A percentile compares a stretch with the other conserved stretches of the same genome.
phyloP scores from a whole-genome alignment of 2,113 vertebrate species.

The Pica pica region DNA sequence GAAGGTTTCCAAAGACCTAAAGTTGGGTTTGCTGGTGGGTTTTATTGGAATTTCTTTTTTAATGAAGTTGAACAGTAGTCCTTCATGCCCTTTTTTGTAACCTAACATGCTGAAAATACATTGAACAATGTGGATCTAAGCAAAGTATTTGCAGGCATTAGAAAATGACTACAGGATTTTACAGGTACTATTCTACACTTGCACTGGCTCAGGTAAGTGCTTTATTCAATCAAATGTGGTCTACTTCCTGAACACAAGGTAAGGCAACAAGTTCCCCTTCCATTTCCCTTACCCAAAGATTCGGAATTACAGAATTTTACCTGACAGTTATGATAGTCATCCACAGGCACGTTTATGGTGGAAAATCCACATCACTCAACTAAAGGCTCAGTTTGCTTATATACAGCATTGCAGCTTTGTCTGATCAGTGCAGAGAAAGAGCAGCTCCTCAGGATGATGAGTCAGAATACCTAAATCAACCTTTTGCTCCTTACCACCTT shows the following conservation, averaged over 20 bases:
- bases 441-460: not conserved
- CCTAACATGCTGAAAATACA: not conserved
- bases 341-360: not conserved
- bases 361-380: not conserved
- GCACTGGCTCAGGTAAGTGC: not conserved
- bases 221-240: not conserved
- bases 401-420: not conserved
- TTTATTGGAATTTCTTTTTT: not conserved
- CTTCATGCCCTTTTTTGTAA: not conserved
- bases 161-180: not conserved
- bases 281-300: not conserved
- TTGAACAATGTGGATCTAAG: not conserved
- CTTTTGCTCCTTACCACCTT: not conserved
- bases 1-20: not conserved
- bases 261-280: not conserved
- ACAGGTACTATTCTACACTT: not conserved
- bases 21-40: fast-evolving
- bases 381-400: not conserved
- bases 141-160: not conserved
- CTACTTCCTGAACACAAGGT: not conserved
- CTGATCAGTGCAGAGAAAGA: not conserved
- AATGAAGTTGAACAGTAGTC: not conserved
- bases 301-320: not conserved
- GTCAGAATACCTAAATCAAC: not conserved
- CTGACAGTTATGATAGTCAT: not conserved